phyloP scores from a whole-genome alignment of 2,797 vertebrate genomes.

The Chrysocyon brachyurus region DNA sequence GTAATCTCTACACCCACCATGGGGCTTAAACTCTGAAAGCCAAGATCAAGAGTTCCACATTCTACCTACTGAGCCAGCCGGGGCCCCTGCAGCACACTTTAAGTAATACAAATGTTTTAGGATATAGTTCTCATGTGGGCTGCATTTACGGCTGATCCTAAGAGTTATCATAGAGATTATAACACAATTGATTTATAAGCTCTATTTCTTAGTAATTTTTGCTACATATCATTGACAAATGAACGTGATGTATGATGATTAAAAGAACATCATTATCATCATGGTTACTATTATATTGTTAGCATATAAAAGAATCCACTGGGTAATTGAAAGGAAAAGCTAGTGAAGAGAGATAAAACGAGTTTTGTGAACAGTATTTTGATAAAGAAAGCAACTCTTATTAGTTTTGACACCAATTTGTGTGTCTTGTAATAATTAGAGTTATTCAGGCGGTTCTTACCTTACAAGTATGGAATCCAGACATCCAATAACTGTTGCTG shows the following conservation, averaged over 20 bases:
- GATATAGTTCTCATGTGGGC: neutral
- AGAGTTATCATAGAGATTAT: neutral
- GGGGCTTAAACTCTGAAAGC: neutral
- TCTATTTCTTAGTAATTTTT: conserved; percentile 2
- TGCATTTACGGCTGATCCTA: neutral
- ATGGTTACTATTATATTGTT: neutral
- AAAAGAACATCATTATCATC: neutral
- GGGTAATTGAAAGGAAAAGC: neutral
- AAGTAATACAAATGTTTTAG: neutral
- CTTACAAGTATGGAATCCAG: neutral
- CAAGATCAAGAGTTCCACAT: neutral
- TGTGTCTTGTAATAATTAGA: conserved; percentile 22
- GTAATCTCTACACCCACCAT: neutral
- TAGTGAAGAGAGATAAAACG: neutral
- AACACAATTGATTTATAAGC: neutral
- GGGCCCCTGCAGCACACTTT: neutral
- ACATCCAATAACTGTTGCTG: neutral
- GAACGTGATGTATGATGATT: neutral
- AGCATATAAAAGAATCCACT: neutral
- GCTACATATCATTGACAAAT: neutral
- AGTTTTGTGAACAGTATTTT: conserved; percentile 8
- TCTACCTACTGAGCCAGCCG: neutral
- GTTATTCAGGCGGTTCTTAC: neutral
- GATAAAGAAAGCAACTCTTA: conserved; percentile 3
- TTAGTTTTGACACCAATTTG: neutral